phyloP scores from a whole-genome alignment of 2,888 invertebrate species.

The Argyresthia goedartella region DNA sequence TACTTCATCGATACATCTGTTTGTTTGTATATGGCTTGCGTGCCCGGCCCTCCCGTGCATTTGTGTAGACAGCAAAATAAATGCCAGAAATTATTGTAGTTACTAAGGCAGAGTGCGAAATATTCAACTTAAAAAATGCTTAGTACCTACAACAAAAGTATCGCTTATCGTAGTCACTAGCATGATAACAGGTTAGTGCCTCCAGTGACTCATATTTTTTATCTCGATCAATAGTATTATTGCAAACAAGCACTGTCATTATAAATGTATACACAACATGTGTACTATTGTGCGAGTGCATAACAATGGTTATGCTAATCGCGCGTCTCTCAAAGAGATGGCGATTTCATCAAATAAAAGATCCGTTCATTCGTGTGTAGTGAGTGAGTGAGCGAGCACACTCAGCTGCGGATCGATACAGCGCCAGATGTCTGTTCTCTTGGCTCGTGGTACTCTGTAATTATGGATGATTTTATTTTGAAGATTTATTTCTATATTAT shows the following conservation, averaged over 20 bases:
- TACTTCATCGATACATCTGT: too few relatives aligned
- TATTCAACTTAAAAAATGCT: too few relatives aligned
- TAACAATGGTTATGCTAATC: constrained; percentile 63
- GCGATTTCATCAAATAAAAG: constrained; percentile 47
- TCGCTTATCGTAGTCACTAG: too few relatives aligned
- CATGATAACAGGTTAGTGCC: constrained; percentile 5
- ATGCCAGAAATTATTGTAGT: too few relatives aligned
- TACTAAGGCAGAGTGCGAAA: too few relatives aligned
- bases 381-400: constrained; percentile 12
- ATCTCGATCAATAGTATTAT: too few relatives aligned
- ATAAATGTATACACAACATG: constrained; percentile 35
- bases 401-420: constrained; percentile 16
- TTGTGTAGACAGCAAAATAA: too few relatives aligned
- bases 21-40: too few relatives aligned
- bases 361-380: constrained; percentile 15
- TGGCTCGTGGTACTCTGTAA: not conserved
- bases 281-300: constrained; percentile 27
- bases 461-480: not conserved
- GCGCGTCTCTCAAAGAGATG: constrained; percentile 34
- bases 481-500: too few relatives aligned
- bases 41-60: too few relatives aligned
- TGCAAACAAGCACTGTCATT: constrained; percentile 22
- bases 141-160: too few relatives aligned
- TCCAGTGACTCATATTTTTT: not conserved
- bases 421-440: constrained; percentile 2